A percentile compares a stretch with the other conserved stretches of the same genome.
These are phyloP conservation scores for Triplophysa dalaica DNA, from an alignment of 2,113 vertebrate species.

Conservation along the genomic window DNA sequence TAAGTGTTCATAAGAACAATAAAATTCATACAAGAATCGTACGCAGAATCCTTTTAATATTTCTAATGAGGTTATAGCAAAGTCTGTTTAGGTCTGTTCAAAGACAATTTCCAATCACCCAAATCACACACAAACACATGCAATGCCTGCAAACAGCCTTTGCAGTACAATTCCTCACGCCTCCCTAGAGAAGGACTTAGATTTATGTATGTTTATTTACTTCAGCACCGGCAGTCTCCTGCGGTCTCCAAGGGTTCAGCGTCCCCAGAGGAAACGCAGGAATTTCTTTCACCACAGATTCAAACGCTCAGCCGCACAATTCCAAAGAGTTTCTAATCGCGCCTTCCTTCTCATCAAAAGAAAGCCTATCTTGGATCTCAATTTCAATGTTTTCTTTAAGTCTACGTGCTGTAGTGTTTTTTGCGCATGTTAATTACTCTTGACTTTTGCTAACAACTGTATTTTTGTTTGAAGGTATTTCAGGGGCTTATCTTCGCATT, in stretches of 20 bases:
- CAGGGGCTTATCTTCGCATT: background rate
- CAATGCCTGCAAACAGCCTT: background rate
- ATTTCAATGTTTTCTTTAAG: conserved; percentile 3
- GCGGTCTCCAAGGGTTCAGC: conserved; percentile 43
- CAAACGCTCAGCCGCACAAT: conserved; percentile 35
- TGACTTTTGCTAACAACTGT: conserved; percentile 26
- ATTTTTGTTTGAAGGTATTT: background rate
- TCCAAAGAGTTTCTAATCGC: conserved; percentile 1
- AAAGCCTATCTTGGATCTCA: conserved; percentile 22
- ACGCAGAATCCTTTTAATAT: too few species aligned
- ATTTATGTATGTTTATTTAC: conserved; percentile 58
- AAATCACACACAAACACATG: conserved; percentile 5
- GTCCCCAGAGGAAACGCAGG: conserved; percentile 51
- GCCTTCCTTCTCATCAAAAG: conserved; percentile 15
- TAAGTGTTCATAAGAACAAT: too few species aligned
- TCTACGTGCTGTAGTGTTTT: background rate
- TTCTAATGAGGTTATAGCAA: too few species aligned
- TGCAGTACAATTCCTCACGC: conserved; percentile 2
- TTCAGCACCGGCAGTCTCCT: conserved; percentile 39
- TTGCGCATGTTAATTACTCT: background rate
- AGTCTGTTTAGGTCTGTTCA: background rate
- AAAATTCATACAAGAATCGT: too few species aligned
- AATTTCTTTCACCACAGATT: conserved; percentile 50
- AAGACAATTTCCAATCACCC: background rate
- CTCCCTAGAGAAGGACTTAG: conserved; percentile 25